Base-by-base conservation (phyloP, 2,888 invertebrate species). In the Deroplatys truncata region DNA sequence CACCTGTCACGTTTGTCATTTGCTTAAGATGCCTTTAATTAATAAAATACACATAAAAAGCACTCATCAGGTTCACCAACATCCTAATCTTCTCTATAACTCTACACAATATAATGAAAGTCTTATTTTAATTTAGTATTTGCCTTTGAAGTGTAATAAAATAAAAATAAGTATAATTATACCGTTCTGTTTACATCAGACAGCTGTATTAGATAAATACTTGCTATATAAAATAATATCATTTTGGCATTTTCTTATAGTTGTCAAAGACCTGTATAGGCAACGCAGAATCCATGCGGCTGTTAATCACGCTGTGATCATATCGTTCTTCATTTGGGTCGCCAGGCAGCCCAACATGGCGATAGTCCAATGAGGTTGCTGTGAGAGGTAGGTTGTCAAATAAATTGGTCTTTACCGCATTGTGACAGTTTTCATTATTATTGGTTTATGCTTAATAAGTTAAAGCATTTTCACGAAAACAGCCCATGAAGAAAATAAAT, bases 301-400 rank as follows among this genome's bases (percentile, higher is more conserved):
- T 20, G 56, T 72, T 72, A 72, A 72, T 85, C 86, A 25, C 87
- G 87, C 87, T 31, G 31, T 83, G 82, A 28, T 82, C 35, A 83
- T 72, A 72, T 20, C 49, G 85, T 85, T 9, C 31, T 82, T 89
- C 89, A 85, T 82, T 89, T 89, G 89, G 35, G 85, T 82, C 82
- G 82, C 28, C 35, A 85, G 85, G 85, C 85, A 89, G 82, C 43
- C 82, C 84, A 89, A 87, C 89, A 89, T 86, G 89, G 89, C 89
- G 89, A 72, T 88, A 89, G 88, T 89, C 56, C 43, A 87, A 28
- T 88, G 82, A 87, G 84, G 56, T 88, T 84, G 82, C 72, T 84
- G 84, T 35, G 25, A 88, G 83, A 86, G 89, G 89, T 89, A 89
- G n/a, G 89, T 89, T 89, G 72, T 85, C 43, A 82, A n/a, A 82